Evolutionary conservation across 35 echinoderm and acorn worm genomes (phyloP).

Genomic region (Heliocidaris tuberculata): DNA sequence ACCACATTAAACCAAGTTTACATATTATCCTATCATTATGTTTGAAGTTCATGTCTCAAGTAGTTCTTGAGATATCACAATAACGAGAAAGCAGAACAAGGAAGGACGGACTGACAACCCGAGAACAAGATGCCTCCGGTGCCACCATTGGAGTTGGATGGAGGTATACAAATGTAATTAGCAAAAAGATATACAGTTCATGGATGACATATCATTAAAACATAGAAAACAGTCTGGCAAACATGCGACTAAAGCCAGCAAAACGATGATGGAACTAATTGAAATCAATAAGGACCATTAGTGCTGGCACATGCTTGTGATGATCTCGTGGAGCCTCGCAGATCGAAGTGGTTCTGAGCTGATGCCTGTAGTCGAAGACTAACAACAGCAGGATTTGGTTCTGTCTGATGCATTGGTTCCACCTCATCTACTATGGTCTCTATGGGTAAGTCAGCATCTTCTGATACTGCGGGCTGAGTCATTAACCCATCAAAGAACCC

Average conservation of each 20-base stretch:
- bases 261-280: background rate
- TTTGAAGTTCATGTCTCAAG: too few relatives aligned
- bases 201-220: background rate
- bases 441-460: background rate
- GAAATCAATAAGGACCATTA: background rate
- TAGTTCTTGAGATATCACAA: too few relatives aligned
- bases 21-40: too few relatives aligned
- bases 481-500: constrained; percentile 3
- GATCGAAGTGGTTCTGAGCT: background rate
- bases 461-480: background rate
- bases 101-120: too few relatives aligned
- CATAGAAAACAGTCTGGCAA: constrained; percentile 17
- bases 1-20: too few relatives aligned
- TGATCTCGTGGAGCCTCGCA: background rate
- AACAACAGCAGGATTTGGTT: background rate
- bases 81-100: too few relatives aligned
- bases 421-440: background rate
- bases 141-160: too few relatives aligned
- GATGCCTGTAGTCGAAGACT: background rate
- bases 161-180: too few relatives aligned
- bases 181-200: background rate
- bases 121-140: too few relatives aligned
- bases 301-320: background rate
- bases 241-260: constrained; percentile 23
- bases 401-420: background rate